Conservation (phyloP, 2,113 vertebrate genomes). For the Leuciscus idus region DNA sequence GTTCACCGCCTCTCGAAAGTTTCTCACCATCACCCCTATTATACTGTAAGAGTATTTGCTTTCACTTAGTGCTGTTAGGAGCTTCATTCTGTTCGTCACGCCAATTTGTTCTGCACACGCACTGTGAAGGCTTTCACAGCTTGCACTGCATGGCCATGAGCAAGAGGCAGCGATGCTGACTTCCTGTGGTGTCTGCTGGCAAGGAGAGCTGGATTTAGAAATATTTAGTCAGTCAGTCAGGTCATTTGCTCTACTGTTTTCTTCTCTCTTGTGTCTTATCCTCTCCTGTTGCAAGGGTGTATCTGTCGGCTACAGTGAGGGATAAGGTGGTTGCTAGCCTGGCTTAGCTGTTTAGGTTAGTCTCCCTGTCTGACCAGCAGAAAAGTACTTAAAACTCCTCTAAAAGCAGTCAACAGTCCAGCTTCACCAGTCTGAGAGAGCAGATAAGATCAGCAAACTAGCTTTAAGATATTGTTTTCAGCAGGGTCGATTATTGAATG, state of each 20-base stretch:
- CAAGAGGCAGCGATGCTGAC: constrained; percentile 18
- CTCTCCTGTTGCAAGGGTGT: neutral
- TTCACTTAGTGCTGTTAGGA: neutral
- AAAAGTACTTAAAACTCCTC: neutral
- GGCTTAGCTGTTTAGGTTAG: neutral
- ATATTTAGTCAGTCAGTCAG: constrained; percentile 36
- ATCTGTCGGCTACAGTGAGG: neutral
- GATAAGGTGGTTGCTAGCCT: neutral
- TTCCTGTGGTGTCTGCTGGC: constrained; percentile 48
- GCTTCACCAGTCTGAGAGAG: neutral
- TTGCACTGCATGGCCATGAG: constrained; percentile 24
- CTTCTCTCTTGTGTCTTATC: neutral
- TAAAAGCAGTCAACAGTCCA: neutral
- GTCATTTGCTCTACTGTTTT: constrained; percentile 23
- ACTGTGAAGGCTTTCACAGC: neutral
- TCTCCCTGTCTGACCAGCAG: neutral
- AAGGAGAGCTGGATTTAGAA: constrained; percentile 50
- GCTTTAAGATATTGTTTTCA: constrained; percentile 1
- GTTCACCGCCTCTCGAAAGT: constrained; percentile 95
- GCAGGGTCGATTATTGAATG: neutral
- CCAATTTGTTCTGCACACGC: constrained; percentile 23
- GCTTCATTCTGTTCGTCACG: neutral
- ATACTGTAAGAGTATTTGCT: constrained; percentile 84
- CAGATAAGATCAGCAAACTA: neutral
- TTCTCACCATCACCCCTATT: constrained; percentile 96